Evolutionary conservation across 1,140 invertebrate species (phyloP).

Genomic region (Bombus consobrinus): DNA sequence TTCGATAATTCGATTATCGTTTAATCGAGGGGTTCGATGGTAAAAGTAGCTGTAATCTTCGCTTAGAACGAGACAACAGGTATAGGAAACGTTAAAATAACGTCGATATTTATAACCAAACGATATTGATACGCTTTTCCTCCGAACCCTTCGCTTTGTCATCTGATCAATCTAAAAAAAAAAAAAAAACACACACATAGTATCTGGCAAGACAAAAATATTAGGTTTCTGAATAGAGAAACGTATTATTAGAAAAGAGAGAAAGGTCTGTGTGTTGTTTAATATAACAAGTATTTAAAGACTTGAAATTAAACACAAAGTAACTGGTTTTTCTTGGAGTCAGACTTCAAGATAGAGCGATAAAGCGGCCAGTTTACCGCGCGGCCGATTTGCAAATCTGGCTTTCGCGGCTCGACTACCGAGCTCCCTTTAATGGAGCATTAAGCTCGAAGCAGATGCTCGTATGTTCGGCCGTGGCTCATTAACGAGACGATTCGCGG

Average conservation of each 20-base stretch:
- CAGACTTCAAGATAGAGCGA: not conserved
- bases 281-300: not conserved
- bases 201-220: not conserved
- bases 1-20: not conserved
- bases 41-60: not conserved
- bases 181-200: not conserved
- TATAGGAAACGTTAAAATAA: no score
- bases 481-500: slow-evolving; percentile 9
- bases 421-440: slow-evolving; percentile 10
- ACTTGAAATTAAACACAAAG: not conserved
- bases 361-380: not conserved
- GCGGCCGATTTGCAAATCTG: slow-evolving; percentile 7
- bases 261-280: not conserved
- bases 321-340: not conserved
- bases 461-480: slow-evolving; percentile 12
- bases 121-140: no score
- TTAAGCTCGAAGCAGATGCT: not conserved
- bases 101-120: no score
- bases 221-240: not conserved
- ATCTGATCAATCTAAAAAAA: not conserved
- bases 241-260: not conserved
- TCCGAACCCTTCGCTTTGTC: no score
- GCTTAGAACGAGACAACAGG: not conserved
- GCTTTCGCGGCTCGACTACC: not conserved
- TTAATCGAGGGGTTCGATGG: not conserved